Percentiles rank a stretch among this genome's conserved stretches.
Evolutionary conservation across 2,113 vertebrate genomes (phyloP).

Genomic region (Dryoscopus gambensis): DNA sequence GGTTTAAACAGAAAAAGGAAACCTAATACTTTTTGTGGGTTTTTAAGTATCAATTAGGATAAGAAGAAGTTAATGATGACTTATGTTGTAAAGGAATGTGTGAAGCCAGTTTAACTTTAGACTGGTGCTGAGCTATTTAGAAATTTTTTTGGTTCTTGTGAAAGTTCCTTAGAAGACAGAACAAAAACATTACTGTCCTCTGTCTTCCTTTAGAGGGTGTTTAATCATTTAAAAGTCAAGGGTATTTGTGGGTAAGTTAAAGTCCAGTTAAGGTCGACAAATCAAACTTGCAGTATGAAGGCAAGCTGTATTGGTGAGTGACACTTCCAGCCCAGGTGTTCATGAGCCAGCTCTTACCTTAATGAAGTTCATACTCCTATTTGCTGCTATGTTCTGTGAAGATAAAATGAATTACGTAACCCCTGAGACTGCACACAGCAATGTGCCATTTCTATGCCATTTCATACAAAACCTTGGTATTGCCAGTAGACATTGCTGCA

Average conservation of each 20-base stretch:
- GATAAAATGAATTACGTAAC: background rate
- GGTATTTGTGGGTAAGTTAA: background rate
- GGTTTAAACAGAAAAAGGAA: background rate
- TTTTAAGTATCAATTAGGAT: background rate
- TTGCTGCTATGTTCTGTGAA: background rate
- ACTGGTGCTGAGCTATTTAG: background rate
- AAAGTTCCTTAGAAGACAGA: background rate
- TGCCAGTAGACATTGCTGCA: background rate
- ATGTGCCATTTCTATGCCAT: background rate
- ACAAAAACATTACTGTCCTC: background rate
- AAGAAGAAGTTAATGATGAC: background rate
- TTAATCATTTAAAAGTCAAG: background rate
- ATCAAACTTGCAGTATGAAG: background rate
- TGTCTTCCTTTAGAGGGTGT: background rate
- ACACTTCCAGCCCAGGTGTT: background rate
- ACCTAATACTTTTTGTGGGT: background rate
- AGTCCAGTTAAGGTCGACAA: background rate
- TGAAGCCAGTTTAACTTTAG: background rate
- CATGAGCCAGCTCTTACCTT: background rate
- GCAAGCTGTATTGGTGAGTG: background rate
- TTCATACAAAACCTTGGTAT: background rate
- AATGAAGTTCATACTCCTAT: background rate
- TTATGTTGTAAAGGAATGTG: background rate
- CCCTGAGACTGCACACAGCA: background rate
- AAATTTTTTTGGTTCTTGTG: background rate